Base-by-base conservation (phyloP, 2,888 invertebrate genomes). In the Brachyptera risi region DNA sequence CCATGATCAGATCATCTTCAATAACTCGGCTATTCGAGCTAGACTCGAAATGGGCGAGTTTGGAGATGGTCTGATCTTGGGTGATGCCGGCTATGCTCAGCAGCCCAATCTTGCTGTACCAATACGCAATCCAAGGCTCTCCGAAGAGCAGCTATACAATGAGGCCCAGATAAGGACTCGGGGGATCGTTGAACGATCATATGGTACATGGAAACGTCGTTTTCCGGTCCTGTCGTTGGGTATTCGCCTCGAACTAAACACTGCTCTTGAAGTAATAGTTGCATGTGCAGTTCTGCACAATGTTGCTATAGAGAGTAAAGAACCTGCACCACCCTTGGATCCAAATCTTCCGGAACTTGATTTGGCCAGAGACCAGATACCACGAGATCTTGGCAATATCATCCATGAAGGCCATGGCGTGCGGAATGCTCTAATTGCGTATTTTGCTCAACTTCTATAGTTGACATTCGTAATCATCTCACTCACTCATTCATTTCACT, bases 51-150 rank as follows among this genome's bases (percentile, higher is more conserved):
- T 21, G 13, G 38, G 58, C 13, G 59, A 60, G 23, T 60, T 59
- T 44, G 57, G 61, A 15, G 42, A 60, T 42, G 24, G 38, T 7
- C 59, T 60, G 67, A 65, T 67, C 9, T 27, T 49, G 58, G 58
- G 58, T 5, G 58, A 58, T 23, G 26, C 44, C 1, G 58, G 58
- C 1, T 58, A 54, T 31, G 44, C 58, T 11, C 27, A 15, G 4
- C n/a, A n/a, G 7, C 26, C n/a, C 21, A 17, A 44, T 42, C 26
- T 58, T 1, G 24, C 26, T 4, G 27, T 56, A n/a, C 62, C 62
- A n/a, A 31, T 60, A 15, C 54, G 44, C 31, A 27, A 60, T 17
- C 54, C 62, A 9, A n/a, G n/a, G 15, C 24, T 15, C 9, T 19
- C 51, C 15, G 62, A 47, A 24, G 40, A 62, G 17, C 15, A 44